Evolutionary conservation across 2,888 invertebrate species (phyloP), one percentile per base, ranked within the genome.

Genomic region (Silvanus unidentatus): DNA sequence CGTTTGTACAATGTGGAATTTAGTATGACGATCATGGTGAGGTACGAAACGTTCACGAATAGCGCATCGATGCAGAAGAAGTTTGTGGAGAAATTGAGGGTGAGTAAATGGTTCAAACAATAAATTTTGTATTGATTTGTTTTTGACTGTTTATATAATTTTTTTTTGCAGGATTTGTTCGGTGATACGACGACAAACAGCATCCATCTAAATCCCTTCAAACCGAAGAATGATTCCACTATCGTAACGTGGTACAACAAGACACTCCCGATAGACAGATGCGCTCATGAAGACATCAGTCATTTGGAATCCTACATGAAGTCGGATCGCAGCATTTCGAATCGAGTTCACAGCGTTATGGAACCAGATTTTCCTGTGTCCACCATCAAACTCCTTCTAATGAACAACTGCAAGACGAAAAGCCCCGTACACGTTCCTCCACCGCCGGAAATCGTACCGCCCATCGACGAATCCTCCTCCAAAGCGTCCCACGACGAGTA

Each of bases 161-260:
- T 34, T 45, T 43, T 27, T 44, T 61, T 65, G 39, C 80, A 87
- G 0, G 77, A 79, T 13, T 65, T 93, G 9, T 92, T 91, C 64
- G 83, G 83, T 1, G 92, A 94, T 69, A 73, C 73, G 15, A 81
- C 84, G 49, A 79, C 88, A 0, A 78, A 77, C 22, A 80, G 84
- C 45, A 86, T 94, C 48, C 79, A 85, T 48, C 77, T 94, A 48
- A 80, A 83, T 40, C 81, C 81, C 48, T 81, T 92, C 41, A 75
- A 76, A 1, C 74, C 77, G 47, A 75, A 76, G 1, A 32, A 43
- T 9, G 81, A 81, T 34, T 81, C 84, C 15, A 84, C 85, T 10
- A 78, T 85, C 48, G 80, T 88, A 36, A 81, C 81, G 49, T 88
- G 88, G 80, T 82, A 86, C 68, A 96, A 96, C 70, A 85, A 84